Conservation (phyloP, 2,797 vertebrate genomes). For the Petrocephalus sullivani region DNA sequence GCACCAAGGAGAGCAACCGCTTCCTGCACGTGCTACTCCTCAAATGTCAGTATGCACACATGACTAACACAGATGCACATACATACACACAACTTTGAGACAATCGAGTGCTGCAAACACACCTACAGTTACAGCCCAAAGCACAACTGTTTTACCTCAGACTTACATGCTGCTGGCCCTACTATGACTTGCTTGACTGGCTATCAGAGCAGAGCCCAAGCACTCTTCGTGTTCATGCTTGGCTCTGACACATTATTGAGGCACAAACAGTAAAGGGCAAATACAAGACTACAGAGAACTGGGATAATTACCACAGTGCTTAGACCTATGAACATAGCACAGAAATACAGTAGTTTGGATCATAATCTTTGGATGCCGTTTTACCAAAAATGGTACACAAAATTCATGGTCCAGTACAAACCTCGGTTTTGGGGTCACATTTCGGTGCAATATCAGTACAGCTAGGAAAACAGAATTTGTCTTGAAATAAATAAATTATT, state of each 20-base stretch:
- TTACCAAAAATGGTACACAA: not conserved
- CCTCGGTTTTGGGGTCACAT: too few species aligned
- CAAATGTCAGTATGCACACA: not conserved
- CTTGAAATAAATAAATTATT: not conserved
- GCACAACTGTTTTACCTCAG: not conserved
- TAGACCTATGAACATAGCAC: not conserved
- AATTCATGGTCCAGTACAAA: too few species aligned
- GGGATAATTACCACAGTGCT: not conserved
- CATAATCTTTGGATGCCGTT: not conserved
- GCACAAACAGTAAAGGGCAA: not conserved
- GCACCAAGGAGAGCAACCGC: constrained; percentile 30
- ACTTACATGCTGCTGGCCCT: not conserved
- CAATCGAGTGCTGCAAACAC: not conserved
- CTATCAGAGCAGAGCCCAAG: not conserved
- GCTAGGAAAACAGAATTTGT: not conserved
- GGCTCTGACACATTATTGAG: not conserved
- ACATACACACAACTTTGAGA: not conserved
- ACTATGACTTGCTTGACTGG: not conserved
- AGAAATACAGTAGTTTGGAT: not conserved
- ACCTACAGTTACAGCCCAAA: not conserved
- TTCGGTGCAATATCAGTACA: not conserved
- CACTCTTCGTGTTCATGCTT: not conserved
- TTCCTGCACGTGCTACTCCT: constrained; percentile 17
- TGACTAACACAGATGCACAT: not conserved
- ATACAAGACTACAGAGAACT: not conserved